Percentiles rank a stretch among this genome's conserved stretches.
Conservation (phyloP, 2,888 invertebrate species). For the Drosophila bunnanda region DNA sequence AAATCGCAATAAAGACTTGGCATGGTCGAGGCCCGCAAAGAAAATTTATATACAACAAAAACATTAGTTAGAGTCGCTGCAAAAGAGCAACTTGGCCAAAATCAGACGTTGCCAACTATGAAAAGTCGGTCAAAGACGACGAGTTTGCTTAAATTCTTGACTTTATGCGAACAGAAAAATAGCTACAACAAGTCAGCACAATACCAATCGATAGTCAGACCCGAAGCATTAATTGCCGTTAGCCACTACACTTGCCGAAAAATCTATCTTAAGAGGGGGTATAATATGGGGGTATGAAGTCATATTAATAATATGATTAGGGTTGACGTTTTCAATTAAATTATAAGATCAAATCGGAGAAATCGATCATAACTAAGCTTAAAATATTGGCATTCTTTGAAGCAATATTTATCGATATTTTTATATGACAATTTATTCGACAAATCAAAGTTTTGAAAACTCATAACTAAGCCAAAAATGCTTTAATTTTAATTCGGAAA, state of each 20-base stretch:
- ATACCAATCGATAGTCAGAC: slow-evolving; percentile 36
- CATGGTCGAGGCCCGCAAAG: slow-evolving; percentile 38
- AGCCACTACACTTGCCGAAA: slow-evolving; percentile 42
- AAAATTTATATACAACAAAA: background rate
- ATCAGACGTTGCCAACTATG: slow-evolving; percentile 41
- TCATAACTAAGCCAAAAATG: too few species aligned
- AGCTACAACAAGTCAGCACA: slow-evolving; percentile 23
- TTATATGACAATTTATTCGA: too few species aligned
- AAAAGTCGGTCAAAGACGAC: slow-evolving; percentile 78
- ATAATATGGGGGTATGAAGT: background rate
- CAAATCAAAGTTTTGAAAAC: too few species aligned
- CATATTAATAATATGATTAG: background rate
- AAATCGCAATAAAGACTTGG: slow-evolving; percentile 29
- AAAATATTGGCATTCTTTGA: too few species aligned
- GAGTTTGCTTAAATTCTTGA: slow-evolving; percentile 64
- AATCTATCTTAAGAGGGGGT: rapidly evolving
- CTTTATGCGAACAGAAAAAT: slow-evolving; percentile 41
- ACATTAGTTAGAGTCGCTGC: slow-evolving; percentile 32
- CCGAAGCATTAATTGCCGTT: slow-evolving; percentile 67
- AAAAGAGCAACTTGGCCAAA: slow-evolving; percentile 44
- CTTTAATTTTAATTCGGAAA: too few species aligned
- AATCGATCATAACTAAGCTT: too few species aligned
- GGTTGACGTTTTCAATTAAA: too few species aligned
- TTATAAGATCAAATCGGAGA: too few species aligned
- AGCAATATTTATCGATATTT: too few species aligned